phyloP scores from a whole-genome alignment of 2,888 invertebrate species.

The Tipula unca region DNA sequence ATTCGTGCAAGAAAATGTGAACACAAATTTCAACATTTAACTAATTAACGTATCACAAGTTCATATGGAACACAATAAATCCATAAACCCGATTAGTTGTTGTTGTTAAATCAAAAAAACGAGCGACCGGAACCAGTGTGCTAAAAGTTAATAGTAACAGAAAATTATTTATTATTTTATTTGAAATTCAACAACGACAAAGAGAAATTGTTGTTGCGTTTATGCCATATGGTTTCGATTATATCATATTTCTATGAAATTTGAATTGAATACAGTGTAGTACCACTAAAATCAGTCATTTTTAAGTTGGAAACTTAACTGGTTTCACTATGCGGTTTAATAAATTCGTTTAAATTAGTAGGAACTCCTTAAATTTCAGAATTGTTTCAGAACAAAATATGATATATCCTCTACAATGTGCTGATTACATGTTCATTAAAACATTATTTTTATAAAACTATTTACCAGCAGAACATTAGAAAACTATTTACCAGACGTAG shows the following conservation, averaged over 20 bases:
- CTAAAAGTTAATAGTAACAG: not conserved
- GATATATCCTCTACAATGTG: no score
- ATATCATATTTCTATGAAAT: constrained; percentile 3
- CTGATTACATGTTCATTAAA: no score
- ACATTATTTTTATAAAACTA: no score
- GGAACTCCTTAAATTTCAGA: no score
- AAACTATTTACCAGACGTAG: no score
- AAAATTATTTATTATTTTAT: not conserved
- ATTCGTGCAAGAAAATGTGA: not conserved
- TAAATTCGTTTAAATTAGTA: no score
- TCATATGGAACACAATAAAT: not conserved
- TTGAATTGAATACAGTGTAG: not conserved
- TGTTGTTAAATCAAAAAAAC: not conserved
- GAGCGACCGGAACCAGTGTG: not conserved
- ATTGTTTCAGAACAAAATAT: no score
- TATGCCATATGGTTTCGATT: constrained; percentile 15
- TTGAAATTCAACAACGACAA: not conserved
- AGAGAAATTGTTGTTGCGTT: not conserved
- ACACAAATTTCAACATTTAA: not conserved
- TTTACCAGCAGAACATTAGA: no score
- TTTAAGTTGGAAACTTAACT: no score
- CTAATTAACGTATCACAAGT: not conserved
- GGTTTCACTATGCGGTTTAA: no score
- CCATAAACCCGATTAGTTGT: not conserved
- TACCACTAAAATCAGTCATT: not conserved